A percentile compares a stretch with the other conserved stretches of the same genome.
These are phyloP conservation scores for Sphaerophoria rueppellii DNA, from an alignment of 2,888 invertebrate genomes.

Conservation along the genomic window DNA sequence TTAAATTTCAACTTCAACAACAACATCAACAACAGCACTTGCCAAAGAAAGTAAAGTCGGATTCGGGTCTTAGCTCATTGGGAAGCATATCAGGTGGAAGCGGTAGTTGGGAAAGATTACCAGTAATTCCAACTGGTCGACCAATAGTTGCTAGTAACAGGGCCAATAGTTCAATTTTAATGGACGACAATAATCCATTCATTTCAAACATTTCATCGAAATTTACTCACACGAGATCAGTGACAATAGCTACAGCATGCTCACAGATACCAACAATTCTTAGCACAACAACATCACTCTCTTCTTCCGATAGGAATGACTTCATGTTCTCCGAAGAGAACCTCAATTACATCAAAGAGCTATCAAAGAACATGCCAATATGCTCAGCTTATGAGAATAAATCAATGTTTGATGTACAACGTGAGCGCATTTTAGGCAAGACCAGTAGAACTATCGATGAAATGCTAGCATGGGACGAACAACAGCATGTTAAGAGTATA, in stretches of 20 bases:
- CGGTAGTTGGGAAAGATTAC: constrained; percentile 90
- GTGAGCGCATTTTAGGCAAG: constrained; percentile 72
- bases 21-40: constrained; percentile 57
- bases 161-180: background rate
- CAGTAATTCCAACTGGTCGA: constrained; percentile 85
- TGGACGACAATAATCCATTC: constrained; percentile 52
- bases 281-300: constrained; percentile 67
- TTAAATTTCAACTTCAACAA: constrained; percentile 44
- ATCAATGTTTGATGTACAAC: constrained; percentile 79
- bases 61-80: constrained; percentile 93
- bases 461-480: constrained; percentile 78
- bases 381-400: constrained; percentile 82
- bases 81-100: constrained; percentile 87
- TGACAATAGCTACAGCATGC: constrained; percentile 52
- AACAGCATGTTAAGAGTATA: constrained; percentile 77
- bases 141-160: constrained; percentile 16
- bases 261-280: constrained; percentile 61
- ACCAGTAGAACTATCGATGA: constrained; percentile 77
- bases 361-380: constrained; percentile 82
- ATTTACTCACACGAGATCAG: constrained; percentile 53
- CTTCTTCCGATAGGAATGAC: constrained; percentile 74
- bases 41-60: constrained; percentile 86
- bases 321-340: constrained; percentile 81
- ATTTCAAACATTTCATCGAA: constrained; percentile 40
- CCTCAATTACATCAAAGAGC: constrained; percentile 81